Conservation (phyloP, 2,888 invertebrate genomes). For the Aphelenchoides bicaudatus region DNA sequence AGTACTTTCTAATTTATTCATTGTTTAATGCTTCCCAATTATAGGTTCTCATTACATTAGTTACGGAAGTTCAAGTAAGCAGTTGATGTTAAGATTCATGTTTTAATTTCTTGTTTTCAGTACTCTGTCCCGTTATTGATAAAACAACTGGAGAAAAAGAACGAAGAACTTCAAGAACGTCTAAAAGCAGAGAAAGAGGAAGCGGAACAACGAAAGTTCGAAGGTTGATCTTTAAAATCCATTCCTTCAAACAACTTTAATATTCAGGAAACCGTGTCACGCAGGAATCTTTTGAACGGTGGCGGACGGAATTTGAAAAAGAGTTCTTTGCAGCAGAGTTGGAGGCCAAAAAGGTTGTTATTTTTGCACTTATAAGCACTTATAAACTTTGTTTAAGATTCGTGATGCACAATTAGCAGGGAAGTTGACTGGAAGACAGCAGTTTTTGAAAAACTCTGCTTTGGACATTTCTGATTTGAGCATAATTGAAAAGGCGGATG, state of each 20-base stretch:
- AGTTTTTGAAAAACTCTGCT: slow-evolving; percentile 86
- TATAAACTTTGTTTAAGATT: slow-evolving; percentile 31
- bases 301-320: slow-evolving; percentile 87
- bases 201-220: slow-evolving; percentile 69
- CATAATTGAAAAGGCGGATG: slow-evolving; percentile 57
- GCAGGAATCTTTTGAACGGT: slow-evolving; percentile 87
- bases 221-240: slow-evolving; percentile 66
- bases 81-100: background rate
- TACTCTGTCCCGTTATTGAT: slow-evolving; percentile 10
- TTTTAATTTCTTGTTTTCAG: slow-evolving; percentile 12
- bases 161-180: slow-evolving; percentile 25
- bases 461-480: slow-evolving; percentile 87
- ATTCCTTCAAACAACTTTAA: slow-evolving; percentile 12
- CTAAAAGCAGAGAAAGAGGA: slow-evolving; percentile 31
- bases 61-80: slow-evolving; percentile 18
- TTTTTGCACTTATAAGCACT: slow-evolving; percentile 13
- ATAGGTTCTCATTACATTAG: slow-evolving; percentile 72
- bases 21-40: too few species aligned
- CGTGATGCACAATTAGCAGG: slow-evolving; percentile 44
- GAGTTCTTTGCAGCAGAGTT: slow-evolving; percentile 68
- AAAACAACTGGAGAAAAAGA: slow-evolving; percentile 11
- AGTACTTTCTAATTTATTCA: too few species aligned
- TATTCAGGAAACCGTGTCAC: slow-evolving; percentile 82
- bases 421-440: slow-evolving; percentile 72
- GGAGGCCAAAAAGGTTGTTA: slow-evolving; percentile 26